These are phyloP conservation scores for Microtus montanus DNA, from an alignment of 2,113 vertebrate species.

Conservation along the genomic window DNA sequence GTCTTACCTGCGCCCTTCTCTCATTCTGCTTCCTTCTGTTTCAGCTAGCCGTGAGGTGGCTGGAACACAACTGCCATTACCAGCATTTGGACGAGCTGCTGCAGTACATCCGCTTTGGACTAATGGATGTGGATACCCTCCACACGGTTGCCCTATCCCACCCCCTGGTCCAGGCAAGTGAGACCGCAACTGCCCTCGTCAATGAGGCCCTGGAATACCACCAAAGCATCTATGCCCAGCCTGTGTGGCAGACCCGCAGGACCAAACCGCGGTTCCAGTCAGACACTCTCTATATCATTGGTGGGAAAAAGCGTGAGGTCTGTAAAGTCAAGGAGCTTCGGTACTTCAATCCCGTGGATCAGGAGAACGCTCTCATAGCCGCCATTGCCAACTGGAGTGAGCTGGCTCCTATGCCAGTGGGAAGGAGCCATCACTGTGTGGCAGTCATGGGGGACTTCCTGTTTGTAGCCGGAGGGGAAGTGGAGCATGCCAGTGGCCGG, in stretches of 20 bases:
- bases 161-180: conserved; percentile 92
- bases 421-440: conserved; percentile 97
- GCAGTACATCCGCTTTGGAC: conserved; percentile 94
- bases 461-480: conserved; percentile 96
- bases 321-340: conserved; percentile 94
- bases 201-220: conserved; percentile 96
- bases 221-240: conserved; percentile 92
- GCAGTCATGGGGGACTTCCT: conserved; percentile 97
- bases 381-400: conserved; percentile 96
- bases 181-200: conserved; percentile 90
- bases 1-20: background rate
- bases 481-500: conserved; percentile 93
- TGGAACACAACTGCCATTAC: conserved; percentile 94
- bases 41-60: conserved; percentile 95
- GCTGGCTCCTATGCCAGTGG: conserved; percentile 92
- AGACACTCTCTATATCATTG: conserved; percentile 94
- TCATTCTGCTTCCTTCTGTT: conserved; percentile 63
- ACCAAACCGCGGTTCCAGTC: conserved; percentile 95
- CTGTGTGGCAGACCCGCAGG: conserved; percentile 92
- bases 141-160: conserved; percentile 91
- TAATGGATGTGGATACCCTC: conserved; percentile 94
- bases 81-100: conserved; percentile 95
- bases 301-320: conserved; percentile 94
- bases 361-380: conserved; percentile 91
- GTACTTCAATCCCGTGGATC: conserved; percentile 94